These are phyloP conservation scores for Torymus aiolomorphi DNA, from an alignment of 2,888 invertebrate genomes.

Conservation along the genomic window DNA sequence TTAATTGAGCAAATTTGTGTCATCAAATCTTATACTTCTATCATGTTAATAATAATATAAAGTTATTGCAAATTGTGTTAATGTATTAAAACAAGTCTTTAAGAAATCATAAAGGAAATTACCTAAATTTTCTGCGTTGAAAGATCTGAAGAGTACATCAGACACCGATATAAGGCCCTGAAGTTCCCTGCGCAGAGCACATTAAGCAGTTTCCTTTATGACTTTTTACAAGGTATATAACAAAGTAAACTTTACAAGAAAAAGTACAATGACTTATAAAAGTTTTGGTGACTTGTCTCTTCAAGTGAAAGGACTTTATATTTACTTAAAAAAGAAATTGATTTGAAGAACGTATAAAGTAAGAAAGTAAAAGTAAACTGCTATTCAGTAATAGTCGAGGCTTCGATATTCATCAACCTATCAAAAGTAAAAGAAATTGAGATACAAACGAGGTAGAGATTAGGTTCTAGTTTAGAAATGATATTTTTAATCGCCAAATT, in stretches of 20 bases:
- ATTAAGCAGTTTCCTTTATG: slow-evolving; percentile 59
- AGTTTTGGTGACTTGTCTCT: slow-evolving; percentile 42
- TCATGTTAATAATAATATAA: slow-evolving; percentile 38
- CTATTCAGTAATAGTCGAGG: slow-evolving; percentile 48
- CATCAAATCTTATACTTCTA: slow-evolving; percentile 13
- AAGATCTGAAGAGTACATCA: slow-evolving; percentile 58
- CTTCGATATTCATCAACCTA: slow-evolving; percentile 35
- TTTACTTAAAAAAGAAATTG: slow-evolving; percentile 29
- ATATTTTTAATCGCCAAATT: too few species aligned
- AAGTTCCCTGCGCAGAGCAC: slow-evolving; percentile 57
- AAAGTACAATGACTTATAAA: slow-evolving; percentile 23
- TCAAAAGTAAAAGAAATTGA: slow-evolving; percentile 49
- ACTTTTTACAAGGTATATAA: slow-evolving; percentile 55
- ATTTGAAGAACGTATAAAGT: slow-evolving; percentile 43
- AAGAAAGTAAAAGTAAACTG: slow-evolving; percentile 57
- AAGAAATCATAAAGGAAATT: slow-evolving; percentile 59
- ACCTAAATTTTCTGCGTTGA: slow-evolving; percentile 57
- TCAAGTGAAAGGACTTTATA: slow-evolving; percentile 14
- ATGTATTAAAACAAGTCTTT: slow-evolving; percentile 54
- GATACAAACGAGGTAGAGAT: slow-evolving; percentile 14
- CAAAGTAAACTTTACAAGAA: slow-evolving; percentile 10
- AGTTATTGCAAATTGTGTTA: slow-evolving; percentile 42
- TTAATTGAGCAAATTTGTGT: not conserved
- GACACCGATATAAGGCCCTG: slow-evolving; percentile 58
- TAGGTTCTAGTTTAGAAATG: slow-evolving; percentile 9